phyloP scores from a whole-genome alignment of 1,140 invertebrate genomes.

The Megalopta genalis region DNA sequence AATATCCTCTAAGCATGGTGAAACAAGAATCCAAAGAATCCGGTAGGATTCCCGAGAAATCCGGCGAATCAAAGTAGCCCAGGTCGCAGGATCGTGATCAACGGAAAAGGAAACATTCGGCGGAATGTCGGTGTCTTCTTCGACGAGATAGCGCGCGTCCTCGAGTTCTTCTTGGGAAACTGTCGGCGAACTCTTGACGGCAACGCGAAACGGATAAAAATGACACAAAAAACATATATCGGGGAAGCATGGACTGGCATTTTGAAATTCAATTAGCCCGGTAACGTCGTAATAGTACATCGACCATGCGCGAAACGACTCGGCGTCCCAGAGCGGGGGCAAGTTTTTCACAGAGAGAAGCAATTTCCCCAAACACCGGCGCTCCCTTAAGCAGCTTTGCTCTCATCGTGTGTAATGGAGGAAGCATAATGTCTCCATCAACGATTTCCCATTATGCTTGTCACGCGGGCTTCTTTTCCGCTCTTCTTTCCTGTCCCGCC shows the following conservation, averaged over 20 bases:
- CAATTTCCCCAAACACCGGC: conserved; percentile 31
- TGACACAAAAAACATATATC: not conserved
- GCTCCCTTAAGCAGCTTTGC: conserved; percentile 13
- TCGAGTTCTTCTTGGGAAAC: too few species aligned
- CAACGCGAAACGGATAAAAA: not conserved
- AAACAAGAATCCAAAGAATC: not conserved
- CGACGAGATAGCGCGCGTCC: not conserved
- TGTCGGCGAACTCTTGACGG: too few species aligned
- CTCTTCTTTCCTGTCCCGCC: not conserved
- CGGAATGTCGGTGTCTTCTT: not conserved
- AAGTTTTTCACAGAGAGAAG: conserved; percentile 11
- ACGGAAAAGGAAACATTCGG: too few species aligned
- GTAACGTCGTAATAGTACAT: conserved; percentile 10
- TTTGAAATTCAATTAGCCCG: conserved; percentile 24
- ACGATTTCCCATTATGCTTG: conserved; percentile 58
- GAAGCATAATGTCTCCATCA: conserved; percentile 57
- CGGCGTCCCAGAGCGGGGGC: not conserved
- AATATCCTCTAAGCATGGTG: not conserved
- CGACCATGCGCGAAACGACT: conserved; percentile 20
- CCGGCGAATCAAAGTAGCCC: not conserved
- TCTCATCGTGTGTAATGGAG: conserved; percentile 38
- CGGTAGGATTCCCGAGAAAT: not conserved
- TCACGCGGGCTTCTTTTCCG: not conserved
- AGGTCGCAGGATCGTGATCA: not conserved
- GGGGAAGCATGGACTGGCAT: not conserved